Evolutionary conservation across 2,113 vertebrate species (phyloP), one percentile per base, ranked within the genome.

Genomic region (Gadus macrocephalus): DNA sequence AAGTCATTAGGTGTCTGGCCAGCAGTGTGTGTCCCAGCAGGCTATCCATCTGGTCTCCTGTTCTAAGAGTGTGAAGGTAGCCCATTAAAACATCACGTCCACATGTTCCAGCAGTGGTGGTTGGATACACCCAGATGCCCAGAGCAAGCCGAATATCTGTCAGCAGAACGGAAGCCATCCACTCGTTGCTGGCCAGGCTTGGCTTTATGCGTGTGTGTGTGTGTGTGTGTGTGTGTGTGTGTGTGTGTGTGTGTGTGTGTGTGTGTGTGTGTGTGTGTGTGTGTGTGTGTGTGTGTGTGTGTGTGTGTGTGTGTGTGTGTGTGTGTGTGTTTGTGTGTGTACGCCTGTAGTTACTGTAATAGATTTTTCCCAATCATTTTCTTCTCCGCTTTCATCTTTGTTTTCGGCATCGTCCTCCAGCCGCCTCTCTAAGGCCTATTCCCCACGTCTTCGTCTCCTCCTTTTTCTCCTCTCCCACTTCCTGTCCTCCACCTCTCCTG

Each of bases 81-180:
- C 31, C 58, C 68, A 62, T 69, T 69, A 62, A 69, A 19, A 16
- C 68, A 62, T 53, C 20, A 25, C 58, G 16, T 69, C 35, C 60
- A 60, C 55, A 61, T 22, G 53, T 58, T 58, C n/a, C n/a, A 59
- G 17, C 31, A 69, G 35, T 15, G n/a, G 55, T n/a, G 67, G 59
- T 53, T 15, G 61, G 68, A 22, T 25, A 42, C 35, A 62, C 68
- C 28, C 15, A 5, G 20, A 19, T 62, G n/a, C 35, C 53, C 59
- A 64, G 15, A 53, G 38, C 14, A 5, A 27, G 28, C 16, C 8
- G 42, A 28, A 61, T 55, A 59, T 67, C 55, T 72, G 58, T 53
- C 22, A 60, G 67, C 27, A 28, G 16, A 17, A 56, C 25, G 8
- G 7, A 5, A 12, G 15, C 22, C 49, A 49, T 49, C 1, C 28